A percentile compares a stretch with the other conserved stretches of the same genome.
These are phyloP conservation scores for Caenorhabditis sp. DNA, from an alignment of 2,888 invertebrate species.

Conservation along the genomic window DNA sequence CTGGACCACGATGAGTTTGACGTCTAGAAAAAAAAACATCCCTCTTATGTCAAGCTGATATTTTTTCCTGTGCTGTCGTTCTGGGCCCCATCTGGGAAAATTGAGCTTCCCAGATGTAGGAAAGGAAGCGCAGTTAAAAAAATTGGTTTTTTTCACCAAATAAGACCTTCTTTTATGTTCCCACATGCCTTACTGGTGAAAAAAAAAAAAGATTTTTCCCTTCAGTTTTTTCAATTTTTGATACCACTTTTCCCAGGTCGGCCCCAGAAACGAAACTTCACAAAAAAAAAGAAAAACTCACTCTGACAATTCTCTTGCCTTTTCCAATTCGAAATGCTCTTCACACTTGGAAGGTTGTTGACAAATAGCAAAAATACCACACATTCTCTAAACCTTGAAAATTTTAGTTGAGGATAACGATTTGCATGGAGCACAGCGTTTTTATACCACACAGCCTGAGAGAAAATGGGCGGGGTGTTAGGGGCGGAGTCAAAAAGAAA, in stretches of 20 bases:
- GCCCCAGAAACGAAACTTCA: no score
- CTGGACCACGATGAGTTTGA: constrained; percentile 67
- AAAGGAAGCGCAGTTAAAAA: no score
- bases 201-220: no score
- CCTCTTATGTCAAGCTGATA: no score
- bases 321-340: constrained; percentile 47
- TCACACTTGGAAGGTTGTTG: constrained; percentile 46
- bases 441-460: constrained; percentile 23
- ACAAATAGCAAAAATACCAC: constrained; percentile 69
- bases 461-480: constrained; percentile 20
- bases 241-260: no score
- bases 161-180: no score
- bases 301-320: constrained; percentile 57
- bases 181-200: no score
- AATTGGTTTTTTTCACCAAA: no score
- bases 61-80: no score
- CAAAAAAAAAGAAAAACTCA: constrained; percentile 16
- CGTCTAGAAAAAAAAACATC: constrained; percentile 35
- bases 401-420: constrained; percentile 12
- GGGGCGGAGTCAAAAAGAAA: constrained; percentile 11
- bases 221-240: no score
- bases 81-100: no score
- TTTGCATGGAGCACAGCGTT: constrained; percentile 18
- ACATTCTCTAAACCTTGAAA: constrained; percentile 49
- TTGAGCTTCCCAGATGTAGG: no score